Percentiles rank a stretch among this genome's conserved stretches.
These are phyloP conservation scores for Araneus ventricosus DNA, from an alignment of 1,140 invertebrate genomes.

Conservation along the genomic window DNA sequence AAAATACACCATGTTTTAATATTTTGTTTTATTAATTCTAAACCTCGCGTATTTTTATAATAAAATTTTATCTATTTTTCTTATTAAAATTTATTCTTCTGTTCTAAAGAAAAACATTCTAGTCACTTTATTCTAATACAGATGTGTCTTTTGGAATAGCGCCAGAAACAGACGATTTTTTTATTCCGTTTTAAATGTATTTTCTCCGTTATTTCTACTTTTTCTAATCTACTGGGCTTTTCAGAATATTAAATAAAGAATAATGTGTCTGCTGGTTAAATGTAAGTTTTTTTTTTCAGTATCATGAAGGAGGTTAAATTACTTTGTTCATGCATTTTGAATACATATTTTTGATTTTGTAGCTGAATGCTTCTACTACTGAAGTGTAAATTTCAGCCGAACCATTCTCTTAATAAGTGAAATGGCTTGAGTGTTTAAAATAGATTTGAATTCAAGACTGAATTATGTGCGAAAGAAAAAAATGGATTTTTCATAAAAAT, in stretches of 20 bases:
- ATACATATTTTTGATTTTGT: too few species aligned
- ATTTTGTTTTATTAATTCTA: background rate
- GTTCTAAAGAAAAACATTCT: background rate
- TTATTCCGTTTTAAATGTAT: background rate
- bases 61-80: background rate
- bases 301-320: background rate
- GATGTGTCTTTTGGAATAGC: background rate
- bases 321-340: background rate
- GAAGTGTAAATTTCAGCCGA: too few species aligned
- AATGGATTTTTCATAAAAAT: too few species aligned
- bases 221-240: background rate
- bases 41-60: background rate
- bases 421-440: too few species aligned
- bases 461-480: too few species aligned
- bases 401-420: too few species aligned
- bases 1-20: background rate
- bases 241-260: slow-evolving; percentile 12
- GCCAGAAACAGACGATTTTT: background rate
- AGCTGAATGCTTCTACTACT: too few species aligned
- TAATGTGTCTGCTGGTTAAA: background rate
- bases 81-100: background rate
- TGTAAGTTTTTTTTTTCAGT: background rate
- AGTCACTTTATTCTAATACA: background rate
- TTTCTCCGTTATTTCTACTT: background rate
- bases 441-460: too few species aligned